Conservation (phyloP, 23 tunicate species). For the Ciona savignyi region DNA sequence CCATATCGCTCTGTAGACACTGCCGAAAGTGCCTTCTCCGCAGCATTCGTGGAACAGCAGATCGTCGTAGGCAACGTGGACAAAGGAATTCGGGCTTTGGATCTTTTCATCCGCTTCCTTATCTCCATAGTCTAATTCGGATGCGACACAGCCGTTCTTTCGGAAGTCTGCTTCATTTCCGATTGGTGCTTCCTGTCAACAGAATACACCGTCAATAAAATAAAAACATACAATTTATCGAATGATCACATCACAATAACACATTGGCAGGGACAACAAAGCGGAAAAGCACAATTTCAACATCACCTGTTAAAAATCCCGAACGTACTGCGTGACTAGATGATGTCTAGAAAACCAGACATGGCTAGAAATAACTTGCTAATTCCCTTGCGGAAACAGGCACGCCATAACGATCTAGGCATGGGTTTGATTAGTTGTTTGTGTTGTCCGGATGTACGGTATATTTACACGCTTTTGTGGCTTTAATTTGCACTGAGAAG, state of each 20-base stretch:
- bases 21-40: constrained; percentile 80
- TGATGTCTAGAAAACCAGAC: background rate
- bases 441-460: background rate
- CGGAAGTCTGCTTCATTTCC: background rate
- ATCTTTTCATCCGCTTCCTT: background rate
- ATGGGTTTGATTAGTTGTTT: background rate
- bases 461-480: too few species aligned
- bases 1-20: constrained; percentile 77
- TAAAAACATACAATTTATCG: background rate
- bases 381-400: background rate
- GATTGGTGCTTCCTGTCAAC: background rate
- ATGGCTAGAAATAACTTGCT: background rate
- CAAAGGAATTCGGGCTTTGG: constrained; percentile 40
- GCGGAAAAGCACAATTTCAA: too few species aligned
- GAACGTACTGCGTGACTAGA: background rate
- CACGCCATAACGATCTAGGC: background rate
- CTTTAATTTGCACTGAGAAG: too few species aligned
- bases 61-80: constrained; percentile 36
- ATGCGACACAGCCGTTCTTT: background rate
- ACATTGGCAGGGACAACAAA: too few species aligned
- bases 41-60: constrained; percentile 65
- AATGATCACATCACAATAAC: background rate
- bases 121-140: background rate
- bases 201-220: background rate
- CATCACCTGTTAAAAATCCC: background rate